phyloP scores from a whole-genome alignment of 2,113 vertebrate species.

The Dromaius novaehollandiae region DNA sequence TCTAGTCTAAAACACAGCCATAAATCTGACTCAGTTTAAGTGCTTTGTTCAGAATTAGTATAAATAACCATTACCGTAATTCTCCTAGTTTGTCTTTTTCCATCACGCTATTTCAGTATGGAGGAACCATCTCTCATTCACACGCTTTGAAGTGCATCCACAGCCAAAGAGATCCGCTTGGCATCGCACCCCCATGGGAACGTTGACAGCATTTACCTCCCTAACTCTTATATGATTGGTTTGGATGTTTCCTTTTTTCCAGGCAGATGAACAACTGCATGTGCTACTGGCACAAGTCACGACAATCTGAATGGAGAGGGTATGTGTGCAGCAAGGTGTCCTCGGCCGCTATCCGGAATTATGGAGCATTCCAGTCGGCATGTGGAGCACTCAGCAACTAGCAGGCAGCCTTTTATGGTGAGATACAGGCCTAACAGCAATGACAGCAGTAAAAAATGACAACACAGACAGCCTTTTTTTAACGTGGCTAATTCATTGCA shows the following conservation, averaged over 20 bases:
- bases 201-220: background rate
- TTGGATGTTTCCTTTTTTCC: background rate
- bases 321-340: conserved; percentile 30
- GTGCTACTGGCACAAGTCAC: background rate
- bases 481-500: background rate
- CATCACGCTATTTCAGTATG: background rate
- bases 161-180: background rate
- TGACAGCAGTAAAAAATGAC: conserved; percentile 29
- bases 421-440: conserved; percentile 6
- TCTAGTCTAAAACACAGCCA: background rate
- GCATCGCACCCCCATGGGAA: background rate
- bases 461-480: background rate
- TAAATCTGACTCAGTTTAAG: background rate
- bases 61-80: background rate
- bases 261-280: background rate
- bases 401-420: conserved; percentile 28
- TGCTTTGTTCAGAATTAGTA: background rate
- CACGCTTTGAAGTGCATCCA: background rate
- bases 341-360: conserved; percentile 39
- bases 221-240: background rate
- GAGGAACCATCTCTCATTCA: background rate
- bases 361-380: conserved; percentile 45
- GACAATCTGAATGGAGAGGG: conserved; percentile 5
- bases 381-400: background rate
- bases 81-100: background rate